Base-by-base conservation (phyloP, 2,888 invertebrate species). In the Orthonevra nobilis region DNA sequence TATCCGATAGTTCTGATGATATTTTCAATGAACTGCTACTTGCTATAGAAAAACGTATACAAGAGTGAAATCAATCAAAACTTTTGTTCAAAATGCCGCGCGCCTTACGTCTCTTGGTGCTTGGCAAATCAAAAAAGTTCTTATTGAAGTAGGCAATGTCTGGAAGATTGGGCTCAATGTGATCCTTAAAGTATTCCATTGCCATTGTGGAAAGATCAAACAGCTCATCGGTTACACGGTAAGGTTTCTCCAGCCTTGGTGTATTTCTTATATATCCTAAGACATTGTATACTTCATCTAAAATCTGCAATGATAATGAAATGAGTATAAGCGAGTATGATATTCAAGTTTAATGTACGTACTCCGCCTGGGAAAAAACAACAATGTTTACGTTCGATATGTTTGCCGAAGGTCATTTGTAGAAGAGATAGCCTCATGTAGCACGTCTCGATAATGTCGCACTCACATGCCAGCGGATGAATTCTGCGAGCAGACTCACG, bases 171-270 rank as follows among this genome's bases (percentile, higher is more conserved):
- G 97, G 96, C 88, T 97, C 97, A 86, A 97, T 96, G 85, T 95
- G 94, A 88, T 97, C 97, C 88, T 97, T 97, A 89, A 97, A 97
- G 89, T 97, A 97, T 89, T 97, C 97, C 97, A 97, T 97, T 28
- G 97, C 97, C 97, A 97, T 97, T 32, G 97, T 96, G 32, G 97
- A 97, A 81, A 97, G 91, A 90, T 97, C 97, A 89, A 97, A 96
- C 66, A 97, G 90, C 89, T 97, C 97, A 90, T 97, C 97, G 5
- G 97, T 96, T 73, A 97, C 96, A 89, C 96, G 96, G 89, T 96
- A 97, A 42, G 97, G 96, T 85, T 96, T 91, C 81, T 94, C 94
- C 83, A 96, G 89, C 87, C 94, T 95, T 19, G 94, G 93, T 82
- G 95, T 95, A 82, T 92, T 92, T 90, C 94, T 94, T 82, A 97